Conservation (phyloP, 2,888 invertebrate genomes). For the Hydriomena furcata region DNA sequence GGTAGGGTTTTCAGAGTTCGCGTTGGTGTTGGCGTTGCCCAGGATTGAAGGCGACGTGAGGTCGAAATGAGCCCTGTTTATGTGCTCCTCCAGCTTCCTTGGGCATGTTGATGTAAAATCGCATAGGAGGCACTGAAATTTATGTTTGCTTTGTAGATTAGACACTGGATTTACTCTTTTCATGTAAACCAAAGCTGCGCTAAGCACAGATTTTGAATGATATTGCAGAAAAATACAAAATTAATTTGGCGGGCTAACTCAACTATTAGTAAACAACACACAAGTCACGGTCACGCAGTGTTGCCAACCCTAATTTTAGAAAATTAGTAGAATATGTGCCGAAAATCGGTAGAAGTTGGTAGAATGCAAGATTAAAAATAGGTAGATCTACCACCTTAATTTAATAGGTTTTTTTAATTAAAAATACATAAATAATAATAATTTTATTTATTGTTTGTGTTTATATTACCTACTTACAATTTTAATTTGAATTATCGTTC, state of each 20-base stretch:
- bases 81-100: slow-evolving; percentile 90
- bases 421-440: too few relatives aligned
- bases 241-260: slow-evolving; percentile 3
- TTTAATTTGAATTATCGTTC: too few relatives aligned
- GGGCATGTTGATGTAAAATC: slow-evolving; percentile 90
- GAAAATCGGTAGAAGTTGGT: too few relatives aligned
- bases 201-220: slow-evolving; percentile 5
- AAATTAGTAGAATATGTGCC: too few relatives aligned
- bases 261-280: slow-evolving; percentile 13
- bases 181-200: background rate
- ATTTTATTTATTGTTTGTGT: too few relatives aligned
- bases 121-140: slow-evolving; percentile 89
- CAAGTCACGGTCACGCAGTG: too few relatives aligned
- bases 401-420: too few relatives aligned
- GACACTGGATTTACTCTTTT: too few relatives aligned
- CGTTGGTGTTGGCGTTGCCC: slow-evolving; percentile 61
- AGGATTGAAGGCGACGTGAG: slow-evolving; percentile 88
- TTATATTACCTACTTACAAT: too few relatives aligned
- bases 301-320: too few relatives aligned
- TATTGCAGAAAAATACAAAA: slow-evolving; percentile 14
- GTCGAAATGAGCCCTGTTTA: slow-evolving; percentile 93
- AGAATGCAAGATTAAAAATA: too few relatives aligned
- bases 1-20: slow-evolving; percentile 62
- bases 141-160: slow-evolving; percentile 1
- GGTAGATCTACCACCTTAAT: too few relatives aligned